These are phyloP conservation scores for Epinotia demarniana DNA, from an alignment of 2,888 invertebrate genomes.

Conservation along the genomic window DNA sequence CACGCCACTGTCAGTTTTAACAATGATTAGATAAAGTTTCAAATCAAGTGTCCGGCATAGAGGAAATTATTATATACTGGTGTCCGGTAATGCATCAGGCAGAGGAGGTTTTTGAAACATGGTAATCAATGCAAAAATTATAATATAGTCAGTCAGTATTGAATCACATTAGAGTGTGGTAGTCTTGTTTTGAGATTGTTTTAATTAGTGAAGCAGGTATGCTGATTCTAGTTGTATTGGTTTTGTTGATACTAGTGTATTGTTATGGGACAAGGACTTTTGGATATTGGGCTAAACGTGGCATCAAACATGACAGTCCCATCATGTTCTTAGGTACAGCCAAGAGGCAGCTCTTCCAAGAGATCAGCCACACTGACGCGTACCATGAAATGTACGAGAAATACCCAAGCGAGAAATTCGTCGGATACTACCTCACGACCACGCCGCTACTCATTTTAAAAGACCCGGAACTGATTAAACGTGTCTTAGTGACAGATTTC, in stretches of 20 bases:
- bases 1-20: too few species aligned
- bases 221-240: too few species aligned
- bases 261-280: constrained; percentile 59
- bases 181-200: too few species aligned
- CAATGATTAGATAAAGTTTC: too few species aligned
- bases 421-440: constrained; percentile 52
- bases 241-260: constrained; percentile 4
- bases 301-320: constrained; percentile 62
- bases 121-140: too few species aligned
- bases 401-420: constrained; percentile 63
- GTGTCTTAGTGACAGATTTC: constrained; percentile 22
- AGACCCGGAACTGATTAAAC: constrained; percentile 19
- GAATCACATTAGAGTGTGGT: too few species aligned
- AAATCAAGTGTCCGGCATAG: too few species aligned
- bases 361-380: constrained; percentile 56
- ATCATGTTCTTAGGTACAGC: constrained; percentile 60
- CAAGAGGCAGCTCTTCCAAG: constrained; percentile 50
- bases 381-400: constrained; percentile 61
- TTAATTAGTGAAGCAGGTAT: too few species aligned
- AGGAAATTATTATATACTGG: too few species aligned
- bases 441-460: constrained; percentile 14
- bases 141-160: too few species aligned
- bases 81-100: too few species aligned
- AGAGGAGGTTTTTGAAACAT: too few species aligned
- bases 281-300: constrained; percentile 60